Evolutionary conservation across 2,797 vertebrate genomes (phyloP).

Genomic region (Urophycis tenuis): DNA sequence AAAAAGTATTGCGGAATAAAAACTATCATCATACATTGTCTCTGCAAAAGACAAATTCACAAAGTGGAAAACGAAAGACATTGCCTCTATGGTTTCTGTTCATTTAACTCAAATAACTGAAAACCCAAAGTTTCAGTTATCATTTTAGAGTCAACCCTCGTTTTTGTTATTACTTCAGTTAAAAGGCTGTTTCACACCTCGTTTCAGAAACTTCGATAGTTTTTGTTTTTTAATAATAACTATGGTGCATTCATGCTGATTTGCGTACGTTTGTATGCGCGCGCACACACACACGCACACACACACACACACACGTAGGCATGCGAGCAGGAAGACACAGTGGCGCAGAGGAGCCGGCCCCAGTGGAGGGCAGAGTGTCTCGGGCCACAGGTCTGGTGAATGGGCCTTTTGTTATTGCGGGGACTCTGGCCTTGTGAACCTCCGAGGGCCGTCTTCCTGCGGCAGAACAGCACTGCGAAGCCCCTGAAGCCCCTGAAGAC

Average conservation of each 20-base stretch:
- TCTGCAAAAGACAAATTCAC: no score
- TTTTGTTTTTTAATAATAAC: constrained; percentile 30
- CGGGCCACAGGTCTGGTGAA: neutral
- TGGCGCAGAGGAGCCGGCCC: neutral
- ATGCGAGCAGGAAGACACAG: neutral
- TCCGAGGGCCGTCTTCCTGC: neutral
- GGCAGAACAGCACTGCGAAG: neutral
- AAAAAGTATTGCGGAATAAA: no score
- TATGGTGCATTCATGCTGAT: constrained; percentile 7
- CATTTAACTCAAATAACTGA: neutral
- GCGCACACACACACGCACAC: constrained; percentile 2
- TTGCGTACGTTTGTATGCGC: no score
- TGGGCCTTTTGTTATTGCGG: neutral
- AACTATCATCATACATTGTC: no score
- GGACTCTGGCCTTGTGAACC: neutral
- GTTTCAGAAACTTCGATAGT: no score
- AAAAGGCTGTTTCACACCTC: neutral
- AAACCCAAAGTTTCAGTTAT: neutral
- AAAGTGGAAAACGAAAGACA: no score
- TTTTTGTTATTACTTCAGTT: no score
- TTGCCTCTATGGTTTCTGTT: no score
- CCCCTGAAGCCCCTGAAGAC: neutral
- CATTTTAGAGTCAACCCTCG: no score
- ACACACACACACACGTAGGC: neutral
- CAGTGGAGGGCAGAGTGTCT: neutral